Base-by-base conservation (phyloP, 2,113 vertebrate species). In the Ammodytes marinus region DNA sequence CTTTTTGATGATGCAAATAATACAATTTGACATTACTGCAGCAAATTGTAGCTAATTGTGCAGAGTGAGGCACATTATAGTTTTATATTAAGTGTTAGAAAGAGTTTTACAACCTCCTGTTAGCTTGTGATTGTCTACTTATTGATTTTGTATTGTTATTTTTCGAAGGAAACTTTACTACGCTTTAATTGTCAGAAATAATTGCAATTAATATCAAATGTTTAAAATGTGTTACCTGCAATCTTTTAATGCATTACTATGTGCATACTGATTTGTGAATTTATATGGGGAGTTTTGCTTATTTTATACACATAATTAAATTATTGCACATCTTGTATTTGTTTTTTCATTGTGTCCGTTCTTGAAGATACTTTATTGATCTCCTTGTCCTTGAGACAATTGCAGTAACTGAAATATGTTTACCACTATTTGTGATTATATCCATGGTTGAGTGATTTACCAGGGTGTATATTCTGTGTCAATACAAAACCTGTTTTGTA, bases 261-360 rank as follows among this genome's bases (percentile, higher is more conserved):
- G 2, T 61, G 5, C 27, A 59, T 47, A 27, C 43, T 42, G 19
- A 77, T 79, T 49, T 37, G 39, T 53, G 13, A 64, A 63, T 80
- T 67, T 63, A 11, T 68, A 59, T 50, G 45, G 10, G 5, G 52
- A 9, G 13, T 8, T 60, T 74, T 77, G 19, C 19, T 66, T 74
- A 37, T 58, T 74, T 78, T 79, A 19, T 65, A 65, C n/a, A 61
- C 43, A 59, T 35, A 59, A 74, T 64, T 63, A 74, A 74, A 86
- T 60, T 0, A 47, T 53, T 2, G 47, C 46, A 69, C 54, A 19
- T n/a, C 39, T 53, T 43, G 47, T 14, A 68, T 46, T 10, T 75
- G 6, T 70, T 78, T 73, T 27, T 73, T 66, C 37, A 65, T 47
- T 57, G 7, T 71, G 4, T 0, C 45, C 10, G 19, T 1, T 39